phyloP scores from a whole-genome alignment of 2,888 invertebrate species.

The Ichneumon xanthorius region DNA sequence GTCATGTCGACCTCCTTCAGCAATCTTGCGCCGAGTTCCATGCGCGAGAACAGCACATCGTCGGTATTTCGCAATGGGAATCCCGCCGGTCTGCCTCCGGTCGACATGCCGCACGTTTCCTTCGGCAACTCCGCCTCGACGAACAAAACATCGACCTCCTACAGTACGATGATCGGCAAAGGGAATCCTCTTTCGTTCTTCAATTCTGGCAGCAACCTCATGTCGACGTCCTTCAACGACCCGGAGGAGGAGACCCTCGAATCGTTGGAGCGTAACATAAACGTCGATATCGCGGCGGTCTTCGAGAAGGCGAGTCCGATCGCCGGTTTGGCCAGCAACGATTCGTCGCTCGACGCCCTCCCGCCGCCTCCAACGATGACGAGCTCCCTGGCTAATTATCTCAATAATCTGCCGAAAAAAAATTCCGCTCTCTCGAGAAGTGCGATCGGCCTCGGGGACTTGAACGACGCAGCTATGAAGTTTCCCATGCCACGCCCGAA shows the following conservation, averaged over 20 bases:
- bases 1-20: conserved; percentile 81
- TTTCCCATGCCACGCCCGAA: conserved; percentile 70
- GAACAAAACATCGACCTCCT: conserved; percentile 43
- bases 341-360: conserved; percentile 74
- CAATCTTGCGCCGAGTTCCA: conserved; percentile 59
- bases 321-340: conserved; percentile 66
- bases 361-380: conserved; percentile 80
- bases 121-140: conserved; percentile 49
- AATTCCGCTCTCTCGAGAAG: conserved; percentile 78
- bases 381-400: conserved; percentile 79
- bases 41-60: conserved; percentile 52
- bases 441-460: conserved; percentile 77
- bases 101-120: conserved; percentile 56
- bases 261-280: conserved; percentile 69
- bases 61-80: conserved; percentile 59
- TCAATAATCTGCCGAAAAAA: conserved; percentile 81
- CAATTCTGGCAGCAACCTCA: conserved; percentile 75
- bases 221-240: conserved; percentile 78
- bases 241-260: conserved; percentile 63
- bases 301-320: conserved; percentile 61
- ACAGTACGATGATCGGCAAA: conserved; percentile 34
- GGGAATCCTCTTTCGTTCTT: conserved; percentile 69
- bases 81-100: conserved; percentile 11
- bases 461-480: conserved; percentile 77
- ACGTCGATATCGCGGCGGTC: conserved; percentile 64